Percentiles rank a stretch among this genome's conserved stretches.
Evolutionary conservation across 2,113 vertebrate species (phyloP).

Genomic region (Dasyurus viverrinus): DNA sequence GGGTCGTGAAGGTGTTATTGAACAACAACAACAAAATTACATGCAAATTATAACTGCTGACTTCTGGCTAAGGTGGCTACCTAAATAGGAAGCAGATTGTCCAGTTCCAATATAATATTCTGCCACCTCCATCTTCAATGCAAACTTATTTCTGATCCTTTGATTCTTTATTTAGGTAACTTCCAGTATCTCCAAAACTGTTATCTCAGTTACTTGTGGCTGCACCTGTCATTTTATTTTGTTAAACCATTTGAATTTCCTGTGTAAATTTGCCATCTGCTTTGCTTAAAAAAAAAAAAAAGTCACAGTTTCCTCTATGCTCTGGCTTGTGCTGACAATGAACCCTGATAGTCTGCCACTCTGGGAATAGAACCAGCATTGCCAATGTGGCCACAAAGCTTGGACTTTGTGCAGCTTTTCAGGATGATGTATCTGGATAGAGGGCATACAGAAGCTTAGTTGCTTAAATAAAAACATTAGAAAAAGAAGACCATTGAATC

Average conservation of each 20-base stretch:
- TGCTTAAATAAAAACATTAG: neutral
- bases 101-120: no score
- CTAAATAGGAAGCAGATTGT: no score
- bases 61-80: no score
- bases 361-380: neutral
- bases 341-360: neutral
- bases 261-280: no score
- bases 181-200: neutral
- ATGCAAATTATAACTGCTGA: no score
- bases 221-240: neutral
- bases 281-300: neutral
- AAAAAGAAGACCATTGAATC: neutral
- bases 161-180: neutral
- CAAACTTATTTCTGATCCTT: neutral
- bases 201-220: neutral
- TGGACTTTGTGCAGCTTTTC: neutral
- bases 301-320: neutral
- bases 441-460: neutral
- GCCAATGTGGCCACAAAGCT: neutral
- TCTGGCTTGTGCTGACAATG: neutral
- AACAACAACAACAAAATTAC: no score
- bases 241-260: no score
- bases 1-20: no score
- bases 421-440: neutral
- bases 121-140: no score